A percentile compares a stretch with the other conserved stretches of the same genome.
Evolutionary conservation across 1,140 invertebrate species (phyloP).

Genomic region (Oreohelix idahoensis): DNA sequence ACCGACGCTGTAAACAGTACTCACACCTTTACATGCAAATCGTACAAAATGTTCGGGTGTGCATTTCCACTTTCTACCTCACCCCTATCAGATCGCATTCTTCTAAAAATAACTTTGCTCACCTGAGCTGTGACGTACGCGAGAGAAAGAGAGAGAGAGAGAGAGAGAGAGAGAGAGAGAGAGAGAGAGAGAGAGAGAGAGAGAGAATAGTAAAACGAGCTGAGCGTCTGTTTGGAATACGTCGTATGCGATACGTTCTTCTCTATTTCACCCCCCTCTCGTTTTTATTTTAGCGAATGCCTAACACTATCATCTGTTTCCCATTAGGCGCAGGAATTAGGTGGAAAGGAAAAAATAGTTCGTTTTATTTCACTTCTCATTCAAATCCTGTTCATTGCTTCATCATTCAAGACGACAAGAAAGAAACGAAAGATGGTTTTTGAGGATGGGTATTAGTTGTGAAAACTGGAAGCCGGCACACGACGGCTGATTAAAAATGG

Average conservation of each 20-base stretch:
- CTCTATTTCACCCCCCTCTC: neutral
- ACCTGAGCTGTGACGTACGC: neutral
- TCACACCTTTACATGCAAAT: too few relatives aligned
- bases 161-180: neutral
- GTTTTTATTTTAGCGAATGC: neutral
- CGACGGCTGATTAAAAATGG: neutral
- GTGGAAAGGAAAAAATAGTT: neutral
- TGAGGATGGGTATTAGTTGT: too few relatives aligned
- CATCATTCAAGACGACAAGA: neutral
- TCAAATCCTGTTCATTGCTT: neutral
- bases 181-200: neutral
- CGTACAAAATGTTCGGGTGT: too few relatives aligned
- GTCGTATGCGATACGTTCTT: neutral
- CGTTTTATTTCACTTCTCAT: neutral
- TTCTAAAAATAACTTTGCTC: neutral
- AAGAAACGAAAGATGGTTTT: neutral
- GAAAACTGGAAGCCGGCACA: neutral
- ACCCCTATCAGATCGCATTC: too few relatives aligned
- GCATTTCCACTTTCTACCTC: too few relatives aligned
- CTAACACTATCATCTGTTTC: neutral
- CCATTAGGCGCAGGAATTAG: neutral
- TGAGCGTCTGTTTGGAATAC: neutral
- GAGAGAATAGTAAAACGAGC: neutral
- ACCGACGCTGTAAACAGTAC: too few relatives aligned
- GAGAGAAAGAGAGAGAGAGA: neutral